phyloP scores from a whole-genome alignment of 2,113 vertebrate species.

The Paradisaea rubra region DNA sequence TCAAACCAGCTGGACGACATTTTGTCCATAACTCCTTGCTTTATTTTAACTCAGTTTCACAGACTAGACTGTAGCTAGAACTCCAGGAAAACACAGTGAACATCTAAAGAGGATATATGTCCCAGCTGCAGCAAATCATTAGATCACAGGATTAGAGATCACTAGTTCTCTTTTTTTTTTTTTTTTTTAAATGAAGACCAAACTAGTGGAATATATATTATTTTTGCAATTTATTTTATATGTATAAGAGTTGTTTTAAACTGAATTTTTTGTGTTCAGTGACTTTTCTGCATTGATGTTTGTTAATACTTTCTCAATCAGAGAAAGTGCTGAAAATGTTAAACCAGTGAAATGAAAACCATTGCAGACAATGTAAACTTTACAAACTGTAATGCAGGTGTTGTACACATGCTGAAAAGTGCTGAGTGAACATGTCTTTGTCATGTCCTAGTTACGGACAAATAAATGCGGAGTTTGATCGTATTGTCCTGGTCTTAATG shows the following conservation, averaged over 20 bases:
- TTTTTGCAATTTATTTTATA: neutral
- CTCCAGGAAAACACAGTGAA: neutral
- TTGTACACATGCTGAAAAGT: neutral
- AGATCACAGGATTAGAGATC: neutral
- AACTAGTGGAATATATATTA: neutral
- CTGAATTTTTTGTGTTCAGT: neutral
- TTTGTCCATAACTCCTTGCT: neutral
- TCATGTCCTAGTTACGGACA: neutral
- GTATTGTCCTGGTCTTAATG: neutral
- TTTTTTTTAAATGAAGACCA: neutral
- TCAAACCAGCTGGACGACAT: neutral
- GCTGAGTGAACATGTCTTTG: neutral
- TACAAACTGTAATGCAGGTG: neutral
- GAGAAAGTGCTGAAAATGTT: neutral
- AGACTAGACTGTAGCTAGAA: neutral
- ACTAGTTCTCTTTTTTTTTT: neutral
- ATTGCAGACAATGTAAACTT: neutral
- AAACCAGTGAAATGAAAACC: neutral
- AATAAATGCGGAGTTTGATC: conserved; percentile 10
- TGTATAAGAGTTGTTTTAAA: neutral
- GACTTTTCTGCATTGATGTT: neutral
- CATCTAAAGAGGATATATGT: neutral
- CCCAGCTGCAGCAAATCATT: neutral
- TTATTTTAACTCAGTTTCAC: neutral
- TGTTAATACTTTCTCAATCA: neutral